Conservation (phyloP, 2,113 vertebrate species). For the Pampusana beccarii region DNA sequence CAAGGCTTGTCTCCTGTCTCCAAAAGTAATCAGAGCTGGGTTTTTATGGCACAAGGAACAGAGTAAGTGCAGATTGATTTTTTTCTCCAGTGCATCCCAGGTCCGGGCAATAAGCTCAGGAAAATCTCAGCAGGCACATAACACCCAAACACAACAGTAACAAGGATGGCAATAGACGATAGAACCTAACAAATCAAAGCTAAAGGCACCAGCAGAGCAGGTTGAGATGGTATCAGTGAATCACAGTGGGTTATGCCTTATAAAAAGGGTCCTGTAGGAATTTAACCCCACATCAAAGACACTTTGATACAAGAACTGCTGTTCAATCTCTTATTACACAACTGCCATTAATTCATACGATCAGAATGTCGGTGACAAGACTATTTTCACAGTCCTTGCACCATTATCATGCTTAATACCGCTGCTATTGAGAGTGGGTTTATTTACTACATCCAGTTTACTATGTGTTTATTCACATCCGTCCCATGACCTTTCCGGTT, state of each 20-base stretch:
- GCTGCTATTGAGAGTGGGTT: not conserved
- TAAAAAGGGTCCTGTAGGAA: not conserved
- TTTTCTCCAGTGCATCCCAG: not conserved
- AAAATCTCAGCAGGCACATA: not conserved
- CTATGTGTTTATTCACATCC: not conserved
- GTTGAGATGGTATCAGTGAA: not conserved
- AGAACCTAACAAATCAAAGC: not conserved
- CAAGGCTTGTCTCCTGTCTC: not conserved
- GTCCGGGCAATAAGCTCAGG: not conserved
- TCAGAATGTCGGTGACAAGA: not conserved
- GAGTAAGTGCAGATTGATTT: not conserved
- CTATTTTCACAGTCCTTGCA: not conserved
- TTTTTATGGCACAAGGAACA: not conserved
- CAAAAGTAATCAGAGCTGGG: not conserved
- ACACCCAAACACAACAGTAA: not conserved
- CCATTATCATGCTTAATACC: not conserved
- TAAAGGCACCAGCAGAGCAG: not conserved
- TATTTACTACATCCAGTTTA: conserved; percentile 35
- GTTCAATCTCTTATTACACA: not conserved
- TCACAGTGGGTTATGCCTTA: not conserved
- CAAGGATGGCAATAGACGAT: not conserved
- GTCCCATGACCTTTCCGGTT: not conserved
- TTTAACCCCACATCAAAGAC: not conserved
- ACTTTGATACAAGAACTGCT: rapidly evolving
- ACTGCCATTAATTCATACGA: not conserved